phyloP scores from a whole-genome alignment of 2,888 invertebrate species.

The Acleris cristana region DNA sequence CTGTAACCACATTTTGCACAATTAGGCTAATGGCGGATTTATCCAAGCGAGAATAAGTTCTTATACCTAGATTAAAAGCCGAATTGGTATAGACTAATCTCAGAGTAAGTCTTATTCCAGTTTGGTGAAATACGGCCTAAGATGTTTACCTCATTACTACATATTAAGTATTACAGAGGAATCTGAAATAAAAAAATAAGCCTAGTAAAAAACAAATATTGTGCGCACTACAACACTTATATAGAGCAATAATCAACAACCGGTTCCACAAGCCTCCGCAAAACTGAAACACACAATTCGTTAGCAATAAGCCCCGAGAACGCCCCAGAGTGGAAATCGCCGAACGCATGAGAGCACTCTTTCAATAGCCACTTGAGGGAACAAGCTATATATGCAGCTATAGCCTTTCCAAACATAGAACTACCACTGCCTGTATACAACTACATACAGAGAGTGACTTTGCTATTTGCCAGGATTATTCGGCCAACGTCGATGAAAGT shows the following conservation, averaged over 20 bases:
- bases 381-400: slow-evolving; percentile 6
- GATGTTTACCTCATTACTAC: no score
- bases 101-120: no score
- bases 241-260: background rate
- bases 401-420: slow-evolving; percentile 5
- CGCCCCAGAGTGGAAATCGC: slow-evolving; percentile 16
- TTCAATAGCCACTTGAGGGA: slow-evolving; percentile 24
- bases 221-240: no score
- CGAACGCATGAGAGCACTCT: slow-evolving; percentile 28
- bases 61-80: no score
- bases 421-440: background rate
- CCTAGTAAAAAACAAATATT: no score
- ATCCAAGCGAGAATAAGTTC: no score
- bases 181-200: no score
- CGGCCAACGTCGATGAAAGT: slow-evolving; percentile 22
- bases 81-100: no score
- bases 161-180: no score
- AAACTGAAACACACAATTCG: slow-evolving; percentile 19
- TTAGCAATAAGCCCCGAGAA: slow-evolving; percentile 26
- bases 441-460: slow-evolving; percentile 7
- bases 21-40: no score
- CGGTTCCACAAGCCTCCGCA: background rate
- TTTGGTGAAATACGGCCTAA: no score
- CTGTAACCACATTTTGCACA: no score
- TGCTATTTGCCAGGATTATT: slow-evolving; percentile 18